phyloP scores from a whole-genome alignment of 2,888 invertebrate species.

The Conchocele bisecta region DNA sequence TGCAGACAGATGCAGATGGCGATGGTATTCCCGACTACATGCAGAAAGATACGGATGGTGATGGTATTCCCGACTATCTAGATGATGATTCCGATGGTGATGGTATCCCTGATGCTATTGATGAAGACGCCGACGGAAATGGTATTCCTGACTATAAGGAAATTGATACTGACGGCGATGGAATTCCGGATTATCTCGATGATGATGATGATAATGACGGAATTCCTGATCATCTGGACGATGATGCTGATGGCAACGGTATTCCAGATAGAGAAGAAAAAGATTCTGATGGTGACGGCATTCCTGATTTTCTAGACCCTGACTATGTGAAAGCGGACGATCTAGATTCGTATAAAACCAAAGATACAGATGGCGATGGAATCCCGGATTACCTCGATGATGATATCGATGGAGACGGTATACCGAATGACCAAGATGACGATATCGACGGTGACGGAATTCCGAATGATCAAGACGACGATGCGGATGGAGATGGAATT shows the following conservation, averaged over 20 bases:
- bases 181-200: conserved; percentile 67
- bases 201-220: conserved; percentile 74
- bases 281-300: conserved; percentile 73
- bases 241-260: conserved; percentile 76
- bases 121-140: conserved; percentile 72
- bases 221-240: conserved; percentile 70
- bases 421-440: conserved; percentile 66
- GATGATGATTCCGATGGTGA: conserved; percentile 67
- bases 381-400: conserved; percentile 68
- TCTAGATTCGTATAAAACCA: conserved; percentile 60
- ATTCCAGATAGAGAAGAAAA: conserved; percentile 67
- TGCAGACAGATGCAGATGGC: conserved; percentile 63
- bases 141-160: conserved; percentile 76
- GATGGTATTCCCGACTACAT: conserved; percentile 75
- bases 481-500: conserved; percentile 77
- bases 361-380: conserved; percentile 69
- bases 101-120: conserved; percentile 66
- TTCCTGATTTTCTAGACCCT: conserved; percentile 64
- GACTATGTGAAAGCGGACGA: conserved; percentile 73
- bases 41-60: conserved; percentile 71
- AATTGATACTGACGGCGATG: conserved; percentile 73
- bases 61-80: conserved; percentile 71
- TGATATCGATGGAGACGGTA: conserved; percentile 74
- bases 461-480: conserved; percentile 69
- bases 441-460: conserved; percentile 75